These are phyloP conservation scores for Biston betularia DNA, from an alignment of 2,888 invertebrate genomes.

Conservation along the genomic window DNA sequence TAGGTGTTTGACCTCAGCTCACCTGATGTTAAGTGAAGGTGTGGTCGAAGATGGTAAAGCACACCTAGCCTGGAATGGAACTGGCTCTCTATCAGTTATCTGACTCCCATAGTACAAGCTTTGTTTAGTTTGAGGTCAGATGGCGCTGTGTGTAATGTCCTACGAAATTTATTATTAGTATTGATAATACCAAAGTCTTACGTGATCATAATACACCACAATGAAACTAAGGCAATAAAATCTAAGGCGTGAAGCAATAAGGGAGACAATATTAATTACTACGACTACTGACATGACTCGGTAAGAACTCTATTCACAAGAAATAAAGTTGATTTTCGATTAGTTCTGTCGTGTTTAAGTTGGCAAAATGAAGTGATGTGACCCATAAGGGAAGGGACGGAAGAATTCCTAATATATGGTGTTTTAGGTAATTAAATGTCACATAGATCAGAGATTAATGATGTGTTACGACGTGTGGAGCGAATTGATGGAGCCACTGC, in stretches of 20 bases:
- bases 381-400: constrained; percentile 71
- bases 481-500: constrained; percentile 53
- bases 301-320: constrained; percentile 43
- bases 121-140: too few relatives aligned
- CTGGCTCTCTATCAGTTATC: background rate
- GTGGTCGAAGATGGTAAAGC: too few relatives aligned
- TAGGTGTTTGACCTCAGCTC: too few relatives aligned
- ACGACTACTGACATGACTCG: constrained; percentile 33
- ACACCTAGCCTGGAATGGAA: too few relatives aligned
- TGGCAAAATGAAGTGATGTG: constrained; percentile 53
- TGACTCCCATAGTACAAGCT: too few relatives aligned
- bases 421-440: constrained; percentile 86
- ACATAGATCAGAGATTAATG: constrained; percentile 86
- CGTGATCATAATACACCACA: constrained; percentile 44
- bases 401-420: constrained; percentile 84
- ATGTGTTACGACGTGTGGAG: constrained; percentile 78
- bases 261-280: constrained; percentile 81
- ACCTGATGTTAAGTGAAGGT: too few relatives aligned
- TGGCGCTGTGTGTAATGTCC: too few relatives aligned
- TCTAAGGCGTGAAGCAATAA: constrained; percentile 85
- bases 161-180: too few relatives aligned
- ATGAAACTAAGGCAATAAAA: constrained; percentile 74
- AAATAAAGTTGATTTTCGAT: constrained; percentile 44
- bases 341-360: constrained; percentile 34
- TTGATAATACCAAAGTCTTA: constrained; percentile 33